phyloP scores from a whole-genome alignment of 2,888 invertebrate genomes.

The Flexamia atlantica region DNA sequence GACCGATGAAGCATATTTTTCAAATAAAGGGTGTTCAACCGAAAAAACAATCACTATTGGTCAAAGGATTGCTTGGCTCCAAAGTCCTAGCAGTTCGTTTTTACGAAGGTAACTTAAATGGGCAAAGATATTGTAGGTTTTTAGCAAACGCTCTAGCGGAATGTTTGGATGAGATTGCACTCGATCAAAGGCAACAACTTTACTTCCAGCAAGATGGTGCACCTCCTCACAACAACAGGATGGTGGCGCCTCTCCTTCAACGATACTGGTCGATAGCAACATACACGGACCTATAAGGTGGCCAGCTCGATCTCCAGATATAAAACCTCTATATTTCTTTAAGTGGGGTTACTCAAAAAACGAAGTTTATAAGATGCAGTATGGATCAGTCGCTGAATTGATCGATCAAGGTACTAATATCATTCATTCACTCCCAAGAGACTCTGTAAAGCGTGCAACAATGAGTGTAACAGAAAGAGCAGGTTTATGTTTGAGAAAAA shows the following conservation, averaged over 20 bases:
- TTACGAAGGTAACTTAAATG: constrained; percentile 39
- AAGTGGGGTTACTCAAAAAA: constrained; percentile 22
- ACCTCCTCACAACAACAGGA: constrained; percentile 31
- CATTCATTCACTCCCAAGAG: constrained; percentile 22
- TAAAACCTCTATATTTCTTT: background rate
- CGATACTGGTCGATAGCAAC: constrained; percentile 1
- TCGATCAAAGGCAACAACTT: constrained; percentile 8
- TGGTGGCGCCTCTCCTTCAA: constrained; percentile 9
- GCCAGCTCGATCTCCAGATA: constrained; percentile 3
- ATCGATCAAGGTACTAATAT: background rate
- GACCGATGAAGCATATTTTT: constrained; percentile 31
- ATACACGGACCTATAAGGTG: background rate
- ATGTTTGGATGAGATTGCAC: constrained; percentile 14
- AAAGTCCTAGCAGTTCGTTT: constrained; percentile 38
- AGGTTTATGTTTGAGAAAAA: constrained; percentile 16
- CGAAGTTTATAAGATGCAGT: constrained; percentile 29
- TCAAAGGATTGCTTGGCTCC: constrained; percentile 28
- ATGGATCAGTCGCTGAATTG: constrained; percentile 24
- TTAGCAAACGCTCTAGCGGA: constrained; percentile 25
- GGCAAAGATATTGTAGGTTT: background rate
- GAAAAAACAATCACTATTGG: constrained; percentile 25
- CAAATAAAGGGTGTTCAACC: constrained; percentile 41
- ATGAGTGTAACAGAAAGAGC: constrained; percentile 13
- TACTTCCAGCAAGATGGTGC: constrained; percentile 42
- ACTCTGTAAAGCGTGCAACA: constrained; percentile 15